Evolutionary conservation across 2,888 invertebrate species (phyloP).

Genomic region (Mythimna ferrago): DNA sequence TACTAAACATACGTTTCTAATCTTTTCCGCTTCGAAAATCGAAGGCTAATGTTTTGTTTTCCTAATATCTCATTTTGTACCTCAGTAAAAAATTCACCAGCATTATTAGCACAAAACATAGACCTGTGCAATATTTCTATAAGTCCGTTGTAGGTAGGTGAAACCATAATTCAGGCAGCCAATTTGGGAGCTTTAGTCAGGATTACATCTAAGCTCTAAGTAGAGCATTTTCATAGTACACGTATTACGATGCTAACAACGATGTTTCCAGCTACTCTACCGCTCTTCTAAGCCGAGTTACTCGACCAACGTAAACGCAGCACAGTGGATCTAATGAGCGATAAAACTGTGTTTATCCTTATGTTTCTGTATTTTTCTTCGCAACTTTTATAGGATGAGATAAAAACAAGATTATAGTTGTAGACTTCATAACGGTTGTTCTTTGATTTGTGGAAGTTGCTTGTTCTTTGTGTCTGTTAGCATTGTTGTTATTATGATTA

Average conservation of each 20-base stretch:
- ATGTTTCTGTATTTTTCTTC: constrained; percentile 54
- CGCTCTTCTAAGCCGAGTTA: not conserved
- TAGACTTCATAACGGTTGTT: constrained; percentile 53
- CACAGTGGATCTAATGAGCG: constrained; percentile 57
- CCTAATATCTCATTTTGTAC: not conserved
- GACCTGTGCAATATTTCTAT: not conserved
- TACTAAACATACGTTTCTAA: too few species aligned
- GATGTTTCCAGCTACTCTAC: constrained; percentile 2
- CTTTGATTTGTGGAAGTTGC: constrained; percentile 48
- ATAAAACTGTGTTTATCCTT: constrained; percentile 59
- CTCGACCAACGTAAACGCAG: constrained; percentile 34
- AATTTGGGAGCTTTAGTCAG: constrained; percentile 24
- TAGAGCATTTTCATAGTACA: constrained; percentile 21
- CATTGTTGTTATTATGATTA: not conserved
- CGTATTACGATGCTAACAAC: not conserved
- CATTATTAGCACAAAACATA: not conserved
- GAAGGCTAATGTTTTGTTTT: not conserved
- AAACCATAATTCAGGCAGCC: not conserved
- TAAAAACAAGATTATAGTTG: constrained; percentile 60
- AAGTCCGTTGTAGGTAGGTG: not conserved
- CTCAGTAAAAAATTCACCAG: not conserved
- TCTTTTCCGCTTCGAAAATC: not conserved
- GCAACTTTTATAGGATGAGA: constrained; percentile 56
- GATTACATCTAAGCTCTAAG: constrained; percentile 11
- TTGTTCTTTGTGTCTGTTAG: constrained; percentile 28